Evolutionary conservation across 2,797 vertebrate genomes (phyloP).

Genomic region (Pristis pectinata): DNA sequence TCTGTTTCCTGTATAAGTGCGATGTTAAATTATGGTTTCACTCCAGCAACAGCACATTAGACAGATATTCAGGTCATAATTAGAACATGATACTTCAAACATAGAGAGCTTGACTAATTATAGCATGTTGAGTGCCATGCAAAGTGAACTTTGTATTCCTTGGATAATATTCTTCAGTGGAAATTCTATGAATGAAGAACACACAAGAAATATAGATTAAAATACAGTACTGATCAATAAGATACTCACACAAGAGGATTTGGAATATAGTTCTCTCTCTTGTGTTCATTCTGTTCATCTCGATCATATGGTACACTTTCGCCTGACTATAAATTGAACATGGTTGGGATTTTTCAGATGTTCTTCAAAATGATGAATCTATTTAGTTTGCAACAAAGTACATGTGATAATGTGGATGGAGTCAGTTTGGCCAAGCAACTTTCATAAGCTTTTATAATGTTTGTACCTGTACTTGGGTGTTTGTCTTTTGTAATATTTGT

Average conservation of each 20-base stretch:
- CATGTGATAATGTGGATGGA: not conserved
- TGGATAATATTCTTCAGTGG: not conserved
- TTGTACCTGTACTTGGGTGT: too few species aligned
- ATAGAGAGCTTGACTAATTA: not conserved
- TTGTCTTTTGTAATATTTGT: too few species aligned
- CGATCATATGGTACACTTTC: not conserved
- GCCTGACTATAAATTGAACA: not conserved
- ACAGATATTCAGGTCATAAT: slow-evolving; percentile 11
- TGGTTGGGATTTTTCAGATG: not conserved
- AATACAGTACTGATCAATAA: not conserved
- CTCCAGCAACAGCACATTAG: not conserved
- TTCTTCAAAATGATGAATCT: not conserved
- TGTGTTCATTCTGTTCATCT: not conserved
- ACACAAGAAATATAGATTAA: not conserved
- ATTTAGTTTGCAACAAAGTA: not conserved
- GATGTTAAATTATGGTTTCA: slow-evolving; percentile 26
- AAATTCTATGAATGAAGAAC: not conserved
- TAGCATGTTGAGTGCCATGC: not conserved
- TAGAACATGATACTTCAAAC: slow-evolving; percentile 16
- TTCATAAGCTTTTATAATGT: too few species aligned
- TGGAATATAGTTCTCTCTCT: not conserved
- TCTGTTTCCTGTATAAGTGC: slow-evolving; percentile 28
- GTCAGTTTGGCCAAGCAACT: too few species aligned
- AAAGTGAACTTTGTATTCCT: not conserved
- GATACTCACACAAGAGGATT: not conserved